These are phyloP conservation scores for Periphyllus acericola DNA, from an alignment of 2,888 invertebrate species.

Conservation along the genomic window DNA sequence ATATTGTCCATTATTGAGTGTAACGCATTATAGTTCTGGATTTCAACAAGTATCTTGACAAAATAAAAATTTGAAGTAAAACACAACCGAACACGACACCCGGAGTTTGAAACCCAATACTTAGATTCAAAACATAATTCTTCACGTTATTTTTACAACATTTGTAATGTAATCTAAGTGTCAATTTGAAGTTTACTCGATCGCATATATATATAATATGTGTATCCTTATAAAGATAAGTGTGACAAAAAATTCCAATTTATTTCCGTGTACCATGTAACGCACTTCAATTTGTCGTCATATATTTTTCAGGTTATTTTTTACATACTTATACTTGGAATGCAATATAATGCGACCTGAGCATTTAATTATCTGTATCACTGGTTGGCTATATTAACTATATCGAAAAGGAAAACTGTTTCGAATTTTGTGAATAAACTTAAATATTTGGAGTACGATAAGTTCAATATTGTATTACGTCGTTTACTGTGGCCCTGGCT, in stretches of 20 bases:
- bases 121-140: conserved; percentile 9
- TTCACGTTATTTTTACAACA: not conserved
- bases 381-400: not conserved
- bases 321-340: accelerated
- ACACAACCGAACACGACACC: not conserved
- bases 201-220: not conserved
- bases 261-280: not conserved
- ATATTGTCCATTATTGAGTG: not conserved
- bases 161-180: not conserved
- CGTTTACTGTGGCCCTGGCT: too few species aligned
- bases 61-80: conserved; percentile 16
- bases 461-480: too few species aligned
- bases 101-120: not conserved
- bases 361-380: not conserved
- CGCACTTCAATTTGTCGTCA: not conserved
- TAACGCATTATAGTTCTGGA: not conserved
- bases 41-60: conserved; percentile 11
- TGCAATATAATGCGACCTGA: not conserved
- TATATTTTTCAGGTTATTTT: not conserved
- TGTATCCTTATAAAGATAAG: too few species aligned
- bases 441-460: too few species aligned
- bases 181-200: not conserved
- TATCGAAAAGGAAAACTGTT: not conserved
- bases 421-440: too few species aligned
- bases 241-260: not conserved